These are phyloP conservation scores for Cephus runcator DNA, from an alignment of 2,888 invertebrate species.

Conservation along the genomic window DNA sequence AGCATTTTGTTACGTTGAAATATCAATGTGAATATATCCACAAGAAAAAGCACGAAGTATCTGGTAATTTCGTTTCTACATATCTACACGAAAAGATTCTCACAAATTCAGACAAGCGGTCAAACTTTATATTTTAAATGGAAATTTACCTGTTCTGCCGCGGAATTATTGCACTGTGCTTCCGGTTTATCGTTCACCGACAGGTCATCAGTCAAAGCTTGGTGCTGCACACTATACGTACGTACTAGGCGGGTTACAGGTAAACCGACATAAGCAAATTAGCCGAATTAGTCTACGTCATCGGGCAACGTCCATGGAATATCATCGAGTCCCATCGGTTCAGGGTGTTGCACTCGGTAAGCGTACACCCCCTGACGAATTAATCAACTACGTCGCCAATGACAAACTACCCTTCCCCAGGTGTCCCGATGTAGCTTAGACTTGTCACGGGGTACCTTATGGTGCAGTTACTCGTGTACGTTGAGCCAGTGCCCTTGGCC, in stretches of 20 bases:
- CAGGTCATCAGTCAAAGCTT: neutral
- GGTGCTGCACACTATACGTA: neutral
- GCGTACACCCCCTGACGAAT: neutral
- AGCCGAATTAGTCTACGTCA: neutral
- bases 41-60: no score
- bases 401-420: neutral
- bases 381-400: neutral
- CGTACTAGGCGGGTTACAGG: neutral
- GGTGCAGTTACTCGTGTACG: neutral
- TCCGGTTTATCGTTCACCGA: neutral
- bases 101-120: no score
- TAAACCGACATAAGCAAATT: neutral
- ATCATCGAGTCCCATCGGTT: neutral
- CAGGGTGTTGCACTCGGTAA: neutral
- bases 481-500: neutral
- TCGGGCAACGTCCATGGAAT: neutral
- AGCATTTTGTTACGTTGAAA: no score
- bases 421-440: neutral
- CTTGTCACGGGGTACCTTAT: neutral
- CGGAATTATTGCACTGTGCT: neutral
- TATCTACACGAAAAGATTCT: no score
- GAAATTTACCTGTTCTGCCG: neutral
- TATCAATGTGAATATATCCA: no score
- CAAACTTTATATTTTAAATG: neutral
- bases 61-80: no score